phyloP scores from a whole-genome alignment of 2,888 invertebrate genomes.

The Hyposoter dolosus region DNA sequence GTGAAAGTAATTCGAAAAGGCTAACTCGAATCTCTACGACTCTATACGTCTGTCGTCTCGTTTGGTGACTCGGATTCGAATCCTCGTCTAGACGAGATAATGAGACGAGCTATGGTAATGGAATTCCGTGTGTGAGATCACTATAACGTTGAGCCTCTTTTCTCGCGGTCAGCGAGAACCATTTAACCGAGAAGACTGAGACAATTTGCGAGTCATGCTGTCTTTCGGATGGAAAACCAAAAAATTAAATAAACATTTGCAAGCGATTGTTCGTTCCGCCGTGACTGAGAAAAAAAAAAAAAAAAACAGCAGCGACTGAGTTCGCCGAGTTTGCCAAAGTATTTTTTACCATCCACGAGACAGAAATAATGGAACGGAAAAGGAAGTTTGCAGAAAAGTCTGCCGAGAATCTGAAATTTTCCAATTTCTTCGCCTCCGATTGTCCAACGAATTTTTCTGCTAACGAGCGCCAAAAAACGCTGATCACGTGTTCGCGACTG shows the following conservation, averaged over 20 bases:
- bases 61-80: slow-evolving; percentile 21
- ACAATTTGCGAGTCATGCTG: background rate
- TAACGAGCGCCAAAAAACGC: background rate
- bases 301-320: background rate
- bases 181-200: background rate
- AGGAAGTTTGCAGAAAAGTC: background rate
- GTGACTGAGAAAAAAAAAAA: background rate
- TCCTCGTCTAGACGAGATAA: slow-evolving; percentile 54
- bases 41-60: background rate
- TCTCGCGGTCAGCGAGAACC: background rate
- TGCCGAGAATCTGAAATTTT: background rate
- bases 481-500: background rate
- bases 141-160: background rate
- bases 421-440: no score
- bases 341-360: background rate
- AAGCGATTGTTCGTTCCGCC: background rate
- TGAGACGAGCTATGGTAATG: slow-evolving; percentile 20
- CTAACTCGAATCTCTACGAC: background rate
- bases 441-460: background rate
- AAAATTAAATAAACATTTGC: background rate
- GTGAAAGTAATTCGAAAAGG: slow-evolving; percentile 24
- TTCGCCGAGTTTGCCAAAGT: no score
- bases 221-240: background rate
- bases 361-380: background rate
- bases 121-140: slow-evolving; percentile 31